Percentiles rank a stretch among this genome's conserved stretches.
Conservation (phyloP, 1,140 invertebrate genomes). For the Lepeophtheirus salmonis region DNA sequence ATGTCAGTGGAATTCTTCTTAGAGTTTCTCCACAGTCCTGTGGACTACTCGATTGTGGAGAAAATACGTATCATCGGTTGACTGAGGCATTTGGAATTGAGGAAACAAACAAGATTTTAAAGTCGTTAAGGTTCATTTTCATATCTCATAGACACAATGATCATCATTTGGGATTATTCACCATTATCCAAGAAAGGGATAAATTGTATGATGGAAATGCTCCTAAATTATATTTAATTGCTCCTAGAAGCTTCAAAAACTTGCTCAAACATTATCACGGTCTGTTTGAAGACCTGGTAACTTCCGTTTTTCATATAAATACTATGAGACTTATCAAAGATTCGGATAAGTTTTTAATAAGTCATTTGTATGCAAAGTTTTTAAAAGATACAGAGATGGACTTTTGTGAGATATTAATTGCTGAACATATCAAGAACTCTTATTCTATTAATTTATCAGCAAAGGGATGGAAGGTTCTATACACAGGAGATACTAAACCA, state of each 20-base stretch:
- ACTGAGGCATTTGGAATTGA: neutral
- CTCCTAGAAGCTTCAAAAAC: neutral
- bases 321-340: neutral
- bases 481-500: neutral
- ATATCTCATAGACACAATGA: neutral
- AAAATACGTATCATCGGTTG: neutral
- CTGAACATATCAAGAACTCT: neutral
- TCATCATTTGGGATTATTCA: neutral
- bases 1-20: neutral
- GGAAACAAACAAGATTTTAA: neutral
- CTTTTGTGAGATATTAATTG: neutral
- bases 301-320: neutral
- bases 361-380: neutral
- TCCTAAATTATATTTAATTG: neutral
- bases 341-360: neutral
- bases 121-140: neutral
- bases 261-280: neutral
- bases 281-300: neutral
- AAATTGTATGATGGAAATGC: neutral
- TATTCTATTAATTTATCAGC: neutral
- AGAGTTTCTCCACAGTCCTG: neutral
- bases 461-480: neutral
- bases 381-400: neutral
- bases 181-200: neutral
- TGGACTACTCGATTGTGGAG: neutral